Evolutionary conservation across 2,113 vertebrate genomes (phyloP).

Genomic region (Pteronura brasiliensis): DNA sequence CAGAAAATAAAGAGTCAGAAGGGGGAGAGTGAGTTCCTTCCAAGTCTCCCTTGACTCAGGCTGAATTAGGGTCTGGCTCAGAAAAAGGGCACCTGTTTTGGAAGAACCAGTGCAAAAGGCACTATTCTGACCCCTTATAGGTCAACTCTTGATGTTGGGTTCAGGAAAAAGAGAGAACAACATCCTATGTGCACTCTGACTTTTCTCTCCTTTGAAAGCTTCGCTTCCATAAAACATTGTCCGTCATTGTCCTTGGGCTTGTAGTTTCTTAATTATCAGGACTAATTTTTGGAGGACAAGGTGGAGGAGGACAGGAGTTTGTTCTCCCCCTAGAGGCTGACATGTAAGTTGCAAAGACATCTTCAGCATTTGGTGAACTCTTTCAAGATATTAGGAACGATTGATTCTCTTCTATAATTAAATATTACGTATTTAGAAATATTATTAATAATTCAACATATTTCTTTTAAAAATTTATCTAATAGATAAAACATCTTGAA

Average conservation of each 20-base stretch:
- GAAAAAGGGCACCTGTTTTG: neutral
- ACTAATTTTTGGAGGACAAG: neutral
- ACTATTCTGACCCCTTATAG: neutral
- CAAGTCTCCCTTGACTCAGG: neutral
- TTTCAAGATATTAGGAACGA: constrained; percentile 44
- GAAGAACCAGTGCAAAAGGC: neutral
- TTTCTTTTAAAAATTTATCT: constrained; percentile 25
- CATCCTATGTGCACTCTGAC: neutral
- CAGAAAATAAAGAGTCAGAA: neutral
- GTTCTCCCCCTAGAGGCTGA: neutral
- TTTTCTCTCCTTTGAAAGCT: neutral
- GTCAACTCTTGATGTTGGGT: neutral
- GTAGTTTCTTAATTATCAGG: neutral
- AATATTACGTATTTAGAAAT: constrained; percentile 46
- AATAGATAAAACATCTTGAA: neutral
- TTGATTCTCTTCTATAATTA: constrained; percentile 38
- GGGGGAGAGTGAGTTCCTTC: neutral
- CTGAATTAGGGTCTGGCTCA: neutral
- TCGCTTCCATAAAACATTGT: neutral
- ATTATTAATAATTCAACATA: constrained; percentile 32
- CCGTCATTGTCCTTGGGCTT: neutral
- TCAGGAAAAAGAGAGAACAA: neutral
- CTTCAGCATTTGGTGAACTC: neutral
- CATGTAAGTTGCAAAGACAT: neutral
- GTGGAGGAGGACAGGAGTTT: neutral